These are phyloP conservation scores for Microplitis manilae DNA, from an alignment of 2,888 invertebrate species.

Conservation along the genomic window DNA sequence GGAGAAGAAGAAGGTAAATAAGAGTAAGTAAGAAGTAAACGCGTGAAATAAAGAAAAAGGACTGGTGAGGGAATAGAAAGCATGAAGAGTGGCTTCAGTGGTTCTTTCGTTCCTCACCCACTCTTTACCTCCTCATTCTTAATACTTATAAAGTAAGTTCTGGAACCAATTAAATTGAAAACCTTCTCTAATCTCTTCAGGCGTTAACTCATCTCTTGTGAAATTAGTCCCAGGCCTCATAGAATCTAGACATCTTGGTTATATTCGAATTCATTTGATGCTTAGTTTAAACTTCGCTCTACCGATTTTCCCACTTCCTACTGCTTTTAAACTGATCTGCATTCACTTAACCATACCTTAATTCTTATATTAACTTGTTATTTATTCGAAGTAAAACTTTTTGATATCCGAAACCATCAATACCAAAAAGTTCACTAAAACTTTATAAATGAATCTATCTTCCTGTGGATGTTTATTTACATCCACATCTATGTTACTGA, in stretches of 20 bases:
- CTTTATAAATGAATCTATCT: neutral
- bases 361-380: too few relatives aligned
- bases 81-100: conserved; percentile 25
- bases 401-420: neutral
- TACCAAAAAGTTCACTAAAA: neutral
- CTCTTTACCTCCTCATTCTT: conserved; percentile 4
- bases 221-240: conserved; percentile 30
- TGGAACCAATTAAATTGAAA: conserved; percentile 44
- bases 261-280: conserved; percentile 3
- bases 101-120: conserved; percentile 18
- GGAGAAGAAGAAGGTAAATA: neutral
- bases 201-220: conserved; percentile 28
- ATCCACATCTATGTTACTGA: neutral
- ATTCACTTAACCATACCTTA: neutral
- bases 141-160: conserved; percentile 30
- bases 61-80: conserved; percentile 3
- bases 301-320: neutral
- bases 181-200: conserved; percentile 35
- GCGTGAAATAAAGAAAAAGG: conserved; percentile 11
- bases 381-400: neutral
- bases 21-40: neutral
- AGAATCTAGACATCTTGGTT: conserved; percentile 14
- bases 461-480: too few relatives aligned
- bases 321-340: neutral
- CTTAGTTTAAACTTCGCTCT: conserved; percentile 32